These are phyloP conservation scores for Polypterus senegalus DNA, from an alignment of 2,113 vertebrate species.

Conservation along the genomic window DNA sequence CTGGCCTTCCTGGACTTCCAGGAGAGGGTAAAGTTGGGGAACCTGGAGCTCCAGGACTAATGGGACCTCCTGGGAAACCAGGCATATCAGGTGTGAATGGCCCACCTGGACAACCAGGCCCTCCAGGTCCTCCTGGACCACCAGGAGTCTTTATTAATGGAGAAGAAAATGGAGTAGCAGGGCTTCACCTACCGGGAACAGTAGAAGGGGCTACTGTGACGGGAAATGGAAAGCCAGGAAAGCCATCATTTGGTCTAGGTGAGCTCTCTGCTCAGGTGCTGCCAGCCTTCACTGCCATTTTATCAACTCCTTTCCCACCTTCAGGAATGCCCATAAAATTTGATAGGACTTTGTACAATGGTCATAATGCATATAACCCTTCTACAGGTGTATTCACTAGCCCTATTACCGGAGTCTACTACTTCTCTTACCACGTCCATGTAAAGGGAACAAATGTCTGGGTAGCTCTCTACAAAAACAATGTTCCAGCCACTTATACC, in stretches of 20 bases:
- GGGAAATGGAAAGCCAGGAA: constrained; percentile 58
- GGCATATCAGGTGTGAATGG: constrained; percentile 71
- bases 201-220: constrained; percentile 70
- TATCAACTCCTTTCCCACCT: constrained; percentile 83
- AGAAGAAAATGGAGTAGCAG: constrained; percentile 63
- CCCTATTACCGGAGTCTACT: constrained; percentile 83
- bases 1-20: constrained; percentile 65
- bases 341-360: constrained; percentile 90
- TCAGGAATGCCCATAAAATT: constrained; percentile 92
- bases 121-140: constrained; percentile 64
- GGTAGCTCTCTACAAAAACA: constrained; percentile 98
- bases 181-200: constrained; percentile 57
- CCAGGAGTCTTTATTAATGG: constrained; percentile 54
- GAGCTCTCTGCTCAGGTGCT: constrained; percentile 68
- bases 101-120: constrained; percentile 56
- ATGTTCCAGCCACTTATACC: constrained; percentile 93
- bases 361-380: constrained; percentile 85
- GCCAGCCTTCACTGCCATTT: constrained; percentile 87
- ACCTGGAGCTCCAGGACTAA: constrained; percentile 68
- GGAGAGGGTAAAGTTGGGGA: constrained; percentile 69
- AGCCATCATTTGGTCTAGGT: constrained; percentile 62
- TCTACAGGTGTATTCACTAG: constrained; percentile 88
- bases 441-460: constrained; percentile 94
- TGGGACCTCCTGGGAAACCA: constrained; percentile 72
- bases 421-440: constrained; percentile 94